These are phyloP conservation scores for Delphinapterus leucas DNA, from an alignment of 2,113 vertebrate species.

Conservation along the genomic window DNA sequence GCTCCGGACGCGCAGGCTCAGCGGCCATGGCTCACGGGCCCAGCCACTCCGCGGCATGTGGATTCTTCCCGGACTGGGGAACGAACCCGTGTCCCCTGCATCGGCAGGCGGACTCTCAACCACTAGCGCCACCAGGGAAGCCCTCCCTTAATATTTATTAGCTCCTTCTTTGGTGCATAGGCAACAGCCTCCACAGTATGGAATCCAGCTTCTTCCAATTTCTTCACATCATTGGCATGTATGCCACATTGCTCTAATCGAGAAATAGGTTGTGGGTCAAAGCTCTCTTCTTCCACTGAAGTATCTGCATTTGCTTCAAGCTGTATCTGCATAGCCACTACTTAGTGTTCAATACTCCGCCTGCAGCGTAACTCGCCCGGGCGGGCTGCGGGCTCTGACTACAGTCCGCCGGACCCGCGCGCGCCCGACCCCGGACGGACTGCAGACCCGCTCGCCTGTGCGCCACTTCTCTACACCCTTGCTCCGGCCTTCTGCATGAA, in stretches of 20 bases:
- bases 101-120: too few species aligned
- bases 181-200: slow-evolving; percentile 97
- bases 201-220: slow-evolving; percentile 96
- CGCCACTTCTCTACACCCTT: background rate
- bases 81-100: too few species aligned
- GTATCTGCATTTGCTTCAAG: slow-evolving; percentile 83
- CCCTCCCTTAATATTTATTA: slow-evolving; percentile 94
- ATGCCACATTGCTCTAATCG: slow-evolving; percentile 96
- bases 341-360: background rate
- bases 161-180: slow-evolving; percentile 96
- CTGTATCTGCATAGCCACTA: slow-evolving; percentile 92
- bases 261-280: slow-evolving; percentile 92
- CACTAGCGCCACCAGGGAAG: too few species aligned
- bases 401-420: background rate
- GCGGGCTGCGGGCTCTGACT: background rate
- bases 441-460: too few species aligned
- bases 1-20: too few species aligned
- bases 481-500: background rate
- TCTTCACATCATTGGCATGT: slow-evolving; percentile 95
- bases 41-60: too few species aligned
- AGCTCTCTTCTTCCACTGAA: slow-evolving; percentile 90
- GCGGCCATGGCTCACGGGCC: too few species aligned
- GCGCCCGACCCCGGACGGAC: rapidly evolving
- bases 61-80: too few species aligned
- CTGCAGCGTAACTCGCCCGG: background rate